Conservation (phyloP, 2,888 invertebrate genomes). For the Drosophila mercatorum region DNA sequence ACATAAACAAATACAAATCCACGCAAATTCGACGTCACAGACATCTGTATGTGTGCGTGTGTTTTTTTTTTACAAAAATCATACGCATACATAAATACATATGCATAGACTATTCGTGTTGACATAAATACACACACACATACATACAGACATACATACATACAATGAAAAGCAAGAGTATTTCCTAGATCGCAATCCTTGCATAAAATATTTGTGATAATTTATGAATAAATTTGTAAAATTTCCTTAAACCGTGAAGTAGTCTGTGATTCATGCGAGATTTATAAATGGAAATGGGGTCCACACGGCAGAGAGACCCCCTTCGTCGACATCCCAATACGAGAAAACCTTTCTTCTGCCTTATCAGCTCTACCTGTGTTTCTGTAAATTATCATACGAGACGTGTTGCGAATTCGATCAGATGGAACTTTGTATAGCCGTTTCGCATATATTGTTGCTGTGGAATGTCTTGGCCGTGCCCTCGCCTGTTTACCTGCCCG, state of each 20-base stretch:
- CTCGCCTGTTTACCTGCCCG: conserved; percentile 4
- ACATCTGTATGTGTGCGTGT: neutral
- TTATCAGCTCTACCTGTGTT: neutral
- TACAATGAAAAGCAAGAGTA: neutral
- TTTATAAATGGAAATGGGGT: neutral
- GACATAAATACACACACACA: conserved; percentile 1
- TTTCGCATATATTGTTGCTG: neutral
- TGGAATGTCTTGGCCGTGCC: conserved; percentile 4
- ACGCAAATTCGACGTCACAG: conserved; percentile 1
- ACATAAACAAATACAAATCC: neutral
- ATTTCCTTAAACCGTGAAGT: neutral
- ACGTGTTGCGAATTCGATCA: conserved; percentile 10
- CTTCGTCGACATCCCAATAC: neutral
- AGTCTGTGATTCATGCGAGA: neutral
- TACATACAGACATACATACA: neutral
- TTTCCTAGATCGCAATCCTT: neutral
- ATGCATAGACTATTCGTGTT: neutral
- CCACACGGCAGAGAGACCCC: neutral
- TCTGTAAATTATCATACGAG: conserved; percentile 1
- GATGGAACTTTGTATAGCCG: conserved; percentile 5
- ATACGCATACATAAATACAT: conserved; percentile 2
- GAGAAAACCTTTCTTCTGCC: neutral
- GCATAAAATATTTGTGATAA: neutral
- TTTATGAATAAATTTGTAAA: conserved; percentile 2
- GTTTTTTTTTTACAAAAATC: neutral